Conservation (phyloP, 2,113 vertebrate species). For the Camelus bactrianus region DNA sequence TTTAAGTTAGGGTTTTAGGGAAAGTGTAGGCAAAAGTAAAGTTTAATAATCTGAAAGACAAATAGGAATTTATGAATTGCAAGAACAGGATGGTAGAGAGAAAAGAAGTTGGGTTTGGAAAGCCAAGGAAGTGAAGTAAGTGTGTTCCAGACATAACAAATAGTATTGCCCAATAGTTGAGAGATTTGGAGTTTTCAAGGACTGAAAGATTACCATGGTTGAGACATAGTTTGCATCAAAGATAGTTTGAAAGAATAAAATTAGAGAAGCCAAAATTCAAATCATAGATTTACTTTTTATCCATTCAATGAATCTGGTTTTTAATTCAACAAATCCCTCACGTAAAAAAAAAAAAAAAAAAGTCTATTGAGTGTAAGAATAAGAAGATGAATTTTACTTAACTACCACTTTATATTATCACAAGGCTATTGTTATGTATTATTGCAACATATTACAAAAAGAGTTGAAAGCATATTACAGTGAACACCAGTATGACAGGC, state of each 20-base stretch:
- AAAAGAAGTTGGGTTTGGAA: background rate
- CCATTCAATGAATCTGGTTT: background rate
- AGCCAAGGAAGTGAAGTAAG: background rate
- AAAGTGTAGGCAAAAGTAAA: background rate
- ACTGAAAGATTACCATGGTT: rapidly evolving
- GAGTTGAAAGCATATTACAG: background rate
- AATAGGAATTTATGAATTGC: background rate
- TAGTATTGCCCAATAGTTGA: background rate
- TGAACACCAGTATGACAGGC: background rate
- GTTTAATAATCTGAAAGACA: background rate
- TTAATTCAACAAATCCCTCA: background rate
- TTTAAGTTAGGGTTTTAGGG: background rate
- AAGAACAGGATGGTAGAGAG: background rate
- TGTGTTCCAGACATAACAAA: rapidly evolving
- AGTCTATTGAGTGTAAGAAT: background rate
- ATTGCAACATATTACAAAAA: background rate
- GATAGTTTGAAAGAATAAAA: background rate
- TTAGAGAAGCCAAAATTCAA: background rate
- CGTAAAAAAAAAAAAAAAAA: background rate
- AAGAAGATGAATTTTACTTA: background rate
- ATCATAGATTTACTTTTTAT: background rate
- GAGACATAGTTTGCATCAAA: background rate
- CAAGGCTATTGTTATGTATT: background rate
- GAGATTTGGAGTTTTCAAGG: background rate
- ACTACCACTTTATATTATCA: background rate